These are phyloP conservation scores for Callimorpha dominula DNA, from an alignment of 2,888 invertebrate species.

Conservation along the genomic window DNA sequence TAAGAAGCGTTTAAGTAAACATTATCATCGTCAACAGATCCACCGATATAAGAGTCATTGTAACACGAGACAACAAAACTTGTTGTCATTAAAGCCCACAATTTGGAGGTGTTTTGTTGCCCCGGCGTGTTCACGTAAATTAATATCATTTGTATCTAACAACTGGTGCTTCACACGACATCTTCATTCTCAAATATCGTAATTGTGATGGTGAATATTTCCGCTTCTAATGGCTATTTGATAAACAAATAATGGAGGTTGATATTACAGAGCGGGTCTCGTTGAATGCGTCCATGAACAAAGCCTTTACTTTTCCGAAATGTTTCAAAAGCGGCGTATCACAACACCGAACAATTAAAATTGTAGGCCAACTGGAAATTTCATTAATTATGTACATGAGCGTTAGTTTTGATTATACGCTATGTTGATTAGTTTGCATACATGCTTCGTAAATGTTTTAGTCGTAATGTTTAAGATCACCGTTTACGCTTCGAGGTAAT, in stretches of 20 bases:
- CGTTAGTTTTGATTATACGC: slow-evolving; percentile 76
- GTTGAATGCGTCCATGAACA: slow-evolving; percentile 78
- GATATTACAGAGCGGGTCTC: slow-evolving; percentile 62
- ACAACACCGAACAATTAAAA: slow-evolving; percentile 84
- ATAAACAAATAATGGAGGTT: slow-evolving; percentile 82
- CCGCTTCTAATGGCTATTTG: slow-evolving; percentile 80
- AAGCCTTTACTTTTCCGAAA: slow-evolving; percentile 81
- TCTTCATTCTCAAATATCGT: slow-evolving; percentile 76
- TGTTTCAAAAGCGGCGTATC: slow-evolving; percentile 82
- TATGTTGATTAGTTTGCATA: slow-evolving; percentile 76
- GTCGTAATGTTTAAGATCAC: slow-evolving; percentile 45
- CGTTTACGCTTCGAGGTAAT: slow-evolving; percentile 19
- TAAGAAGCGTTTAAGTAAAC: slow-evolving; percentile 70
- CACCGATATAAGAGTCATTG: slow-evolving; percentile 67
- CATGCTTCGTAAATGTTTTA: slow-evolving; percentile 66
- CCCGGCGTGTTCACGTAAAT: slow-evolving; percentile 71
- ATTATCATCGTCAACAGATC: slow-evolving; percentile 67
- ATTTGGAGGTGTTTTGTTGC: slow-evolving; percentile 74
- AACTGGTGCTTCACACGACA: slow-evolving; percentile 82
- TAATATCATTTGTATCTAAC: slow-evolving; percentile 79
- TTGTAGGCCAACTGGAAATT: slow-evolving; percentile 85
- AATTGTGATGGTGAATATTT: slow-evolving; percentile 70
- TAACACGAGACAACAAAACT: slow-evolving; percentile 68
- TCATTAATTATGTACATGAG: slow-evolving; percentile 81
- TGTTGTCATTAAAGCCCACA: slow-evolving; percentile 72